Percentiles rank a stretch among this genome's conserved stretches.
Evolutionary conservation across 2,113 vertebrate genomes (phyloP).

Genomic region (Eidolon helvum): DNA sequence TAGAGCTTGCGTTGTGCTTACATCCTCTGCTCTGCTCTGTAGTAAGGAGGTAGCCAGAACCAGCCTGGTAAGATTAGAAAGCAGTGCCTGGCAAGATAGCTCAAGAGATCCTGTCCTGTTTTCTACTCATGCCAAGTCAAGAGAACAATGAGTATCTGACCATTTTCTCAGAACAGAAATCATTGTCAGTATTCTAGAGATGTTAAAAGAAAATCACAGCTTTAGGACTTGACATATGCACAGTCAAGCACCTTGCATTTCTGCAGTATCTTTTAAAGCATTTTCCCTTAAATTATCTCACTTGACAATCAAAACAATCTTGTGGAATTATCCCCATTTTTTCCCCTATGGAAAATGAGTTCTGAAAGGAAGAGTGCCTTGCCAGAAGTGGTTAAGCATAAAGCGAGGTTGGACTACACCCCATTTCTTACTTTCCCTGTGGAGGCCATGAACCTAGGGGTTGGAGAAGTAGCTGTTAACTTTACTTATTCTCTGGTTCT

Average conservation of each 20-base stretch:
- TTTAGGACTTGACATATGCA: background rate
- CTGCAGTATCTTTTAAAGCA: background rate
- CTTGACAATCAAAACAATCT: background rate
- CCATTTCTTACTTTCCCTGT: background rate
- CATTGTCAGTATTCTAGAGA: background rate
- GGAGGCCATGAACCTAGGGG: too few relatives aligned
- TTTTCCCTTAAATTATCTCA: background rate
- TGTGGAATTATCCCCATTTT: background rate
- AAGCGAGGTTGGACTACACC: background rate
- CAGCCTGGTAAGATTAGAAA: background rate
- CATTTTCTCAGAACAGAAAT: background rate
- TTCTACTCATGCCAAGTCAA: background rate
- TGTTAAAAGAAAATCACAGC: background rate
- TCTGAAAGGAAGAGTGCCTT: background rate
- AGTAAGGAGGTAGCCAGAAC: background rate
- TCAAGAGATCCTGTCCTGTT: rapidly evolving
- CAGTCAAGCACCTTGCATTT: background rate
- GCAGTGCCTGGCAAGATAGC: background rate
- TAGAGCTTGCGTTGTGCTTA: background rate
- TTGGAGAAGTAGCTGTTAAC: background rate
- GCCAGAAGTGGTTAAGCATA: background rate
- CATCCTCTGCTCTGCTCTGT: background rate
- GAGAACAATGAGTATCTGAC: background rate
- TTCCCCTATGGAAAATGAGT: background rate
- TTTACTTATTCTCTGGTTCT: background rate